Evolutionary conservation across 2,797 vertebrate genomes (phyloP).

Genomic region (Heteromormyrus szaboi): DNA sequence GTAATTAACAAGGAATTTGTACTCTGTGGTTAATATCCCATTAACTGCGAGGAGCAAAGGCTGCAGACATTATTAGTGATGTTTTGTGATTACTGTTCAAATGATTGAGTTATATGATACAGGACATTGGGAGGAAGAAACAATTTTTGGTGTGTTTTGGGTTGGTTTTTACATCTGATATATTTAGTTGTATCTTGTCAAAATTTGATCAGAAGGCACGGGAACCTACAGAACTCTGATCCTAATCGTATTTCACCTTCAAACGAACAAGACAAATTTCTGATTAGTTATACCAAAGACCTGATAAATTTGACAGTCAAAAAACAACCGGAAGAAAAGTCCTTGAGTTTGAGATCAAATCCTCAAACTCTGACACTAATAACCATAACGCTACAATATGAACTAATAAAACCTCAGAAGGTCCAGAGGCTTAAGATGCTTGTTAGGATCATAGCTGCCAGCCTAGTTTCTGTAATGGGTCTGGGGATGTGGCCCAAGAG

Average conservation of each 20-base stretch:
- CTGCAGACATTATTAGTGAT: neutral
- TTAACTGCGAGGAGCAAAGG: no score
- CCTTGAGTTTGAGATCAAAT: neutral
- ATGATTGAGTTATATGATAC: neutral
- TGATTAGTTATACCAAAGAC: neutral
- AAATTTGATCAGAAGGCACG: neutral
- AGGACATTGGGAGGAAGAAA: neutral
- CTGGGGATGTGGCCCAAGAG: neutral
- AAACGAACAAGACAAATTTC: neutral
- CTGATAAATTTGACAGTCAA: neutral
- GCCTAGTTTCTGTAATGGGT: neutral
- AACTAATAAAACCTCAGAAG: neutral
- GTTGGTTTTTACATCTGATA: neutral
- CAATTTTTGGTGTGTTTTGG: neutral
- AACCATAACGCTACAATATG: neutral
- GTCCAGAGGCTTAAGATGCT: neutral
- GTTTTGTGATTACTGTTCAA: neutral
- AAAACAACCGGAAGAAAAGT: neutral
- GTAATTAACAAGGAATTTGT: neutral
- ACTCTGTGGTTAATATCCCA: neutral
- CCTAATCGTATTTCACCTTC: neutral
- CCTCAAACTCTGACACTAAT: neutral
- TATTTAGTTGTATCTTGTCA: neutral
- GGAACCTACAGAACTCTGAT: neutral
- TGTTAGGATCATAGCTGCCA: neutral